These are phyloP conservation scores for Brenthis ino DNA, from an alignment of 2,888 invertebrate genomes.

Conservation along the genomic window DNA sequence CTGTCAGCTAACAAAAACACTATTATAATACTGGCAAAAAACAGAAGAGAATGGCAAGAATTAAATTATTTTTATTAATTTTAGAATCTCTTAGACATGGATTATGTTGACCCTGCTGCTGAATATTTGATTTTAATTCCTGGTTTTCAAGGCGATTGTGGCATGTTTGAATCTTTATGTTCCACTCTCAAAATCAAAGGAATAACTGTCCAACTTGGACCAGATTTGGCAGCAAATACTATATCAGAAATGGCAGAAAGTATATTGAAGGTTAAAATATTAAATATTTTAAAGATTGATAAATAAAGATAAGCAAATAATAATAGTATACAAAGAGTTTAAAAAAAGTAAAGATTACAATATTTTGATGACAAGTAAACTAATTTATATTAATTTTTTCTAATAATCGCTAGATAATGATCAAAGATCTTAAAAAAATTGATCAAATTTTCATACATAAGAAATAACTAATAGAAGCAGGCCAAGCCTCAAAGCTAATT, in stretches of 20 bases:
- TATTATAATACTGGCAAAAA: neutral
- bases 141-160: conserved; percentile 8
- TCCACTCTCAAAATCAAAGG: conserved; percentile 6
- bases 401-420: too few species aligned
- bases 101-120: conserved; percentile 1
- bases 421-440: neutral
- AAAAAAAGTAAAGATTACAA: too few species aligned
- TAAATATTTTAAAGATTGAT: too few species aligned
- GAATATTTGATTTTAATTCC: conserved; percentile 9
- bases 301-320: too few species aligned
- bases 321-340: too few species aligned
- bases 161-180: conserved; percentile 6
- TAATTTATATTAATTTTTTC: too few species aligned
- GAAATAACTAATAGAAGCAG: neutral
- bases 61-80: neutral
- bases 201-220: conserved; percentile 5
- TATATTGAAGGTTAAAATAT: neutral
- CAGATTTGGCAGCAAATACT: conserved; percentile 2
- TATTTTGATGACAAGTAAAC: too few species aligned
- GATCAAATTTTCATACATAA: neutral
- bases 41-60: neutral
- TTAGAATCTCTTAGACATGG: conserved; percentile 5
- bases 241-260: conserved; percentile 10
- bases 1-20: neutral
- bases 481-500: too few species aligned